phyloP scores from a whole-genome alignment of 2,797 vertebrate genomes.

The Aratinga solstitialis region DNA sequence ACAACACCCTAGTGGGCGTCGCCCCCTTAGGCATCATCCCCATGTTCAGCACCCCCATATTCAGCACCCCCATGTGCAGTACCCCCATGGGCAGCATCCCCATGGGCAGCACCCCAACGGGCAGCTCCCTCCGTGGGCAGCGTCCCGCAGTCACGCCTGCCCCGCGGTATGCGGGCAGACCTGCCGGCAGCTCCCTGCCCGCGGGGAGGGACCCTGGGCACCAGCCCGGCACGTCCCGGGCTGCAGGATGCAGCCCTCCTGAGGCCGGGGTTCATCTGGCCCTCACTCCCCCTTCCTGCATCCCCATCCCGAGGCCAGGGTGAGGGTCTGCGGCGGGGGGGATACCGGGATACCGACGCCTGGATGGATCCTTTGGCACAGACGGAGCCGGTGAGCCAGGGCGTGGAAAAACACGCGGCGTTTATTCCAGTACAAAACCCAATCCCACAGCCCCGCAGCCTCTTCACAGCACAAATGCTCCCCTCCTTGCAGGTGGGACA shows the following conservation, averaged over 20 bases:
- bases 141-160: neutral
- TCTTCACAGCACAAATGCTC: neutral
- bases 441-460: neutral
- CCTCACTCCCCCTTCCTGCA: neutral
- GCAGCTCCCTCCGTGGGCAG: neutral
- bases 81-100: neutral
- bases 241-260: neutral
- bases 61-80: neutral
- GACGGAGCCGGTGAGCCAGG: neutral
- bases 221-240: neutral
- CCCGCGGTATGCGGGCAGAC: slow-evolving; percentile 18
- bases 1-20: neutral
- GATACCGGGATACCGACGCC: neutral
- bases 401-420: slow-evolving; percentile 47
- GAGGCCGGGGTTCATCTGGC: neutral
- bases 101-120: neutral
- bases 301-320: neutral
- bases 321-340: neutral
- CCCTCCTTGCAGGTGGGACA: neutral
- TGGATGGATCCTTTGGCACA: neutral
- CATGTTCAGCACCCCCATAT: neutral
- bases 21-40: neutral
- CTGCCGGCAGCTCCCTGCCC: neutral
- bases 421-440: slow-evolving; percentile 66
- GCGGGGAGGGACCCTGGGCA: neutral